These are phyloP conservation scores for Hyles lineata DNA, from an alignment of 2,888 invertebrate species.

Conservation along the genomic window DNA sequence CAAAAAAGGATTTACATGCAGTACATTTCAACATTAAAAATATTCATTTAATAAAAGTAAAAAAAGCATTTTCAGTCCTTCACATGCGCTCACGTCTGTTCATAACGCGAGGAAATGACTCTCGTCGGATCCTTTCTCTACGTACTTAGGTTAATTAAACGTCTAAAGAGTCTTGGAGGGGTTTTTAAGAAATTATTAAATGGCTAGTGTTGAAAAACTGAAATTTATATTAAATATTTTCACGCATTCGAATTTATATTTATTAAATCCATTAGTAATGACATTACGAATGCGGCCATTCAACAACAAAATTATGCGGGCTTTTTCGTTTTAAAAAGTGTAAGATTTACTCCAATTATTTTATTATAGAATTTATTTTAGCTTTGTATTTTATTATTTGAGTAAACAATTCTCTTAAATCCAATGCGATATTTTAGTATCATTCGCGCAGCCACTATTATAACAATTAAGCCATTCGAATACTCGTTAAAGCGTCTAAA, in stretches of 20 bases:
- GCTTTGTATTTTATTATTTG: no score
- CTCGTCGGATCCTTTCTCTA: conserved; percentile 43
- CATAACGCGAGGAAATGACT: conserved; percentile 54
- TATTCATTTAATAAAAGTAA: conserved; percentile 12
- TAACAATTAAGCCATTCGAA: no score
- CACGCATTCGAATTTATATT: neutral
- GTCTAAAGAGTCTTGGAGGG: conserved; percentile 40
- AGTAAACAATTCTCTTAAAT: no score
- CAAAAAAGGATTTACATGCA: conserved; percentile 12
- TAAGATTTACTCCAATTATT: no score
- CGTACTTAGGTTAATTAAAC: conserved; percentile 61
- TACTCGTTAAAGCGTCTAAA: neutral
- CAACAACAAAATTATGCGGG: neutral
- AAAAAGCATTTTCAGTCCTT: conserved; percentile 42
- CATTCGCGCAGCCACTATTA: no score
- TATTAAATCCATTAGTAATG: neutral
- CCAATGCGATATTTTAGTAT: no score
- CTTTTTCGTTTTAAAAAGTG: neutral
- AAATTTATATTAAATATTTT: neutral
- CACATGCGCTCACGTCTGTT: conserved; percentile 57
- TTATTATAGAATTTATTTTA: no score
- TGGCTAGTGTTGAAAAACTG: conserved; percentile 24
- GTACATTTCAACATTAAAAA: neutral
- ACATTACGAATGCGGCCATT: neutral
- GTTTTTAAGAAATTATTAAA: conserved; percentile 29